phyloP scores from a whole-genome alignment of 2,797 vertebrate species.

The Gambelia wislizenii region DNA sequence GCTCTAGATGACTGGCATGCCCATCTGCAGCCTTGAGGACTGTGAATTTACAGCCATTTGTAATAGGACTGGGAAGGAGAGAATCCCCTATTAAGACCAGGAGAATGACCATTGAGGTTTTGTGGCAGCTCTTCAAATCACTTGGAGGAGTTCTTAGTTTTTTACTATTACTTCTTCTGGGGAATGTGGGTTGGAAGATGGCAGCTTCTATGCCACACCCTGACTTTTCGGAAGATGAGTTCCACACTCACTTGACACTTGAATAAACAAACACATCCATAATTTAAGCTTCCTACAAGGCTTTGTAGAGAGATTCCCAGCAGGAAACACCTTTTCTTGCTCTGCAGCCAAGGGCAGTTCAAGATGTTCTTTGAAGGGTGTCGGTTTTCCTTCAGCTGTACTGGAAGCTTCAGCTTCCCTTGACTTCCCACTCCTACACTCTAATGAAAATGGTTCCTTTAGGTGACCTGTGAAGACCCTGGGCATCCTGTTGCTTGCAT shows the following conservation, averaged over 20 bases:
- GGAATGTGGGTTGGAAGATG: not conserved
- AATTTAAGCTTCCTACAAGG: slow-evolving; percentile 49
- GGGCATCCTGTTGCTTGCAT: slow-evolving; percentile 70
- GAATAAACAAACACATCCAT: slow-evolving; percentile 46
- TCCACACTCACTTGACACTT: slow-evolving; percentile 6
- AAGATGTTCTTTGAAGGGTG: slow-evolving; percentile 64
- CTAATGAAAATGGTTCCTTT: slow-evolving; percentile 57
- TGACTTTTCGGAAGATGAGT: slow-evolving; percentile 31
- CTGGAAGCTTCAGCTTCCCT: slow-evolving; percentile 71
- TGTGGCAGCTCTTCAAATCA: not conserved
- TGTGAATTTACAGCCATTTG: not conserved
- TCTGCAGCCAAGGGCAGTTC: slow-evolving; percentile 67
- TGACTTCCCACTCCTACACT: slow-evolving; percentile 31
- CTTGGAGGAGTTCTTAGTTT: not conserved
- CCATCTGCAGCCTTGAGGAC: not conserved
- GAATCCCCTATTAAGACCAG: not conserved
- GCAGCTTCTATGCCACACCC: slow-evolving; percentile 9
- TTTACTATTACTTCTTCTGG: not conserved
- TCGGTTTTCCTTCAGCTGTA: slow-evolving; percentile 61
- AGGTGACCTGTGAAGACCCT: slow-evolving; percentile 61
- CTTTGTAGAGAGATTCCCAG: slow-evolving; percentile 30
- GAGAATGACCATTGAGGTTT: not conserved
- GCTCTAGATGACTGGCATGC: not conserved
- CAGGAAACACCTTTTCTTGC: slow-evolving; percentile 72
- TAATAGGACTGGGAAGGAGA: not conserved